Evolutionary conservation across 23 tunicate genomes (phyloP).

Genomic region (Ascidia mentula): DNA sequence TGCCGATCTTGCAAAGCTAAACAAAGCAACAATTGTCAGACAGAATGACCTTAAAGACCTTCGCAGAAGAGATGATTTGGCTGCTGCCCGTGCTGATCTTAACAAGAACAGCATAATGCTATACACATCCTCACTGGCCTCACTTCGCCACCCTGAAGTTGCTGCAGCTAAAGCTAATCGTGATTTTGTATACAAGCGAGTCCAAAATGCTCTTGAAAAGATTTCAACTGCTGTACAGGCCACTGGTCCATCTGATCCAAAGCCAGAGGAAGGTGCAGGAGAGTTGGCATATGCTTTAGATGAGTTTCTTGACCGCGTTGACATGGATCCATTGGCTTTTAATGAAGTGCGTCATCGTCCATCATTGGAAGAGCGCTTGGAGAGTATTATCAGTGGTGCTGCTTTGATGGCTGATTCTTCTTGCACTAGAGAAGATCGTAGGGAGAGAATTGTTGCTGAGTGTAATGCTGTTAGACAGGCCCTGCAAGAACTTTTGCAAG

Average conservation of each 20-base stretch:
- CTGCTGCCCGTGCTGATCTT: slow-evolving; percentile 93
- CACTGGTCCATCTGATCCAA: slow-evolving; percentile 73
- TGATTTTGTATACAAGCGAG: slow-evolving; percentile 78
- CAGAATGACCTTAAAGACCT: slow-evolving; percentile 94
- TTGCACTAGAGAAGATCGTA: slow-evolving; percentile 95
- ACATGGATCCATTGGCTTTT: slow-evolving; percentile 92
- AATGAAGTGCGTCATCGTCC: slow-evolving; percentile 91
- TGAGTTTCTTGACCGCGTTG: slow-evolving; percentile 80
- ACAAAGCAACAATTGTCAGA: slow-evolving; percentile 71
- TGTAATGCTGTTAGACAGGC: slow-evolving; percentile 98
- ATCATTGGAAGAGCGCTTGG: slow-evolving; percentile 91
- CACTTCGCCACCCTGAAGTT: slow-evolving; percentile 92
- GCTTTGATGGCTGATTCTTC: slow-evolving; percentile 99
- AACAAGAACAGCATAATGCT: slow-evolving; percentile 94
- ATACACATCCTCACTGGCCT: slow-evolving; percentile 85
- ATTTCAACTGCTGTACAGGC: slow-evolving; percentile 88
- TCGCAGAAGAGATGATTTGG: slow-evolving; percentile 92
- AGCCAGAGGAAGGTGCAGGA: slow-evolving; percentile 81
- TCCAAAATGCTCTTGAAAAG: slow-evolving; percentile 71
- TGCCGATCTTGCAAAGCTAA: slow-evolving; percentile 72
- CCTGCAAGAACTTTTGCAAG: slow-evolving; percentile 92
- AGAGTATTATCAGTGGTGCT: slow-evolving; percentile 98
- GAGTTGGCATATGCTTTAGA: slow-evolving; percentile 96
- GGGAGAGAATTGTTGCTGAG: slow-evolving; percentile 97
- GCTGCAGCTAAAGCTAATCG: slow-evolving; percentile 98